These are phyloP conservation scores for Euglossa dilemma DNA, from an alignment of 1,140 invertebrate species.

Conservation along the genomic window DNA sequence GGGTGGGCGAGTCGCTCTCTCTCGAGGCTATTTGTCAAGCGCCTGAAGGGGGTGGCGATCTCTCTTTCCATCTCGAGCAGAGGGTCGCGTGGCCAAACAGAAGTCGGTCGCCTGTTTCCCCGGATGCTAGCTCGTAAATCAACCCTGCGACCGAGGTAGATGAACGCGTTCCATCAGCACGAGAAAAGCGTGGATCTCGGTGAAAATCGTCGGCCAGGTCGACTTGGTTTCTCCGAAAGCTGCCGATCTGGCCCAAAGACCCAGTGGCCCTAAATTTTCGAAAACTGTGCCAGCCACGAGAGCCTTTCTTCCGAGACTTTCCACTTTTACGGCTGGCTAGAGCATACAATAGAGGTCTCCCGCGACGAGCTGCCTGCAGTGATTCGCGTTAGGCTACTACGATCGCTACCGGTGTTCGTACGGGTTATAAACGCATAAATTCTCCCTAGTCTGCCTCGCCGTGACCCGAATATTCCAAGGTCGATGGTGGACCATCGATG, in stretches of 20 bases:
- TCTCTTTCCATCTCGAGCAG: conserved; percentile 29
- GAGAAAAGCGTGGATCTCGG: conserved; percentile 36
- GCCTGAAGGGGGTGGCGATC: conserved; percentile 10
- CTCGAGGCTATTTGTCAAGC: conserved; percentile 65
- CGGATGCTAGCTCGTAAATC: conserved; percentile 49
- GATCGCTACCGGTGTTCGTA: conserved; percentile 56
- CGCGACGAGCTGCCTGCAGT: conserved; percentile 37
- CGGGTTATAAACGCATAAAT: conserved; percentile 66
- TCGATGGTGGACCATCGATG: neutral
- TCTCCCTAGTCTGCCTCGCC: neutral
- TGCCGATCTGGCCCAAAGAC: conserved; percentile 52
- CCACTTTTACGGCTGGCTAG: conserved; percentile 57
- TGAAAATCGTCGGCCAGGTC: conserved; percentile 1
- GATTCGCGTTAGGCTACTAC: neutral
- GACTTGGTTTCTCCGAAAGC: neutral
- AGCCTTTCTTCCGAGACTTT: conserved; percentile 57
- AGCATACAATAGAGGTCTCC: conserved; percentile 40
- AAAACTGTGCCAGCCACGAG: conserved; percentile 65
- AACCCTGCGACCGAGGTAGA: neutral
- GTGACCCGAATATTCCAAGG: conserved; percentile 33
- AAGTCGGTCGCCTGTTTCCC: conserved; percentile 37
- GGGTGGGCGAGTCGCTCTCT: conserved; percentile 47
- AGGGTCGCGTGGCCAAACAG: conserved; percentile 70
- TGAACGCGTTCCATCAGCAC: neutral
- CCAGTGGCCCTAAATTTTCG: conserved; percentile 69